These are phyloP conservation scores for Gonatopus flavifemur DNA, from an alignment of 1,140 invertebrate species.

Conservation along the genomic window DNA sequence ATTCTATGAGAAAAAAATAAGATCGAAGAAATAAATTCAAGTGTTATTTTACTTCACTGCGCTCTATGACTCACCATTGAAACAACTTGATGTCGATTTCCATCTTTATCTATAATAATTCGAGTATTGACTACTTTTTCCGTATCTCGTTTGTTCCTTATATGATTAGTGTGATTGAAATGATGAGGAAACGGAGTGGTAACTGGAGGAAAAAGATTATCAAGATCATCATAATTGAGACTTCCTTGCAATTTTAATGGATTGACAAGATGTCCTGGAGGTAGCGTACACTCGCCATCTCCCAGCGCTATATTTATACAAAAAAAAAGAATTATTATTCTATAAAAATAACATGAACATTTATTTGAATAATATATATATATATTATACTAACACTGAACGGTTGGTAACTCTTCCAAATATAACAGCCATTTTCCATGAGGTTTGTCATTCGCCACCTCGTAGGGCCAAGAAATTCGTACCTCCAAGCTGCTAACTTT, in stretches of 20 bases:
- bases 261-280: slow-evolving; percentile 65
- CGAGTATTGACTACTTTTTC: slow-evolving; percentile 74
- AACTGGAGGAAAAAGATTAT: slow-evolving; percentile 30
- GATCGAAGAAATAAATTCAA: neutral
- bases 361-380: slow-evolving; percentile 12
- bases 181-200: slow-evolving; percentile 21
- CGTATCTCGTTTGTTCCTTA: slow-evolving; percentile 66
- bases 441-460: slow-evolving; percentile 75
- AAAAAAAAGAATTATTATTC: neutral
- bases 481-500: slow-evolving; percentile 76
- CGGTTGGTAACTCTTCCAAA: slow-evolving; percentile 75
- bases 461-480: slow-evolving; percentile 86
- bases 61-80: slow-evolving; percentile 66
- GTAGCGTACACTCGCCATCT: slow-evolving; percentile 66
- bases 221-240: slow-evolving; percentile 56
- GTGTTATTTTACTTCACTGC: neutral
- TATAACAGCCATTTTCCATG: slow-evolving; percentile 90
- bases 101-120: slow-evolving; percentile 70
- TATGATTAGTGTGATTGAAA: slow-evolving; percentile 41
- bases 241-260: slow-evolving; percentile 67
- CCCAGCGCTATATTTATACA: slow-evolving; percentile 32
- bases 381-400: slow-evolving; percentile 61
- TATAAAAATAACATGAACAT: slow-evolving; percentile 24
- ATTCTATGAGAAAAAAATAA: slow-evolving; percentile 64
- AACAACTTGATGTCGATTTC: slow-evolving; percentile 71